phyloP scores from a whole-genome alignment of 2,888 invertebrate genomes.

The Buathra laborator region DNA sequence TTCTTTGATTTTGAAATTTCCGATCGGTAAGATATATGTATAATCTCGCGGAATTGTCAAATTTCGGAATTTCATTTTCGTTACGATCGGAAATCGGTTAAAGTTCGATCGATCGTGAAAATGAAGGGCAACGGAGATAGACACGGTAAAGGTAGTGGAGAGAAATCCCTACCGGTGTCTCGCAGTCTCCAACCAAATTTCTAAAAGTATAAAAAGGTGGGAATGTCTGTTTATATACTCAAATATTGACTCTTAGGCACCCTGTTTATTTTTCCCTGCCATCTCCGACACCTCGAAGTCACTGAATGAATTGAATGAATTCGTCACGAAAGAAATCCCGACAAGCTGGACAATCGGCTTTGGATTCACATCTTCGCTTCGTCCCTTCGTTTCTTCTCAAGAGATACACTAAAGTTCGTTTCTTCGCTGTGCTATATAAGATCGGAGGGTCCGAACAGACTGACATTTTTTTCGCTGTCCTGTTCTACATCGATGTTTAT shows the following conservation, averaged over 20 bases:
- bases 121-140: too few relatives aligned
- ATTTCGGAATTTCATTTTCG: too few relatives aligned
- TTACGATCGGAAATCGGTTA: too few relatives aligned
- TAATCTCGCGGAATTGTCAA: too few relatives aligned
- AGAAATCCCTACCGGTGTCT: slow-evolving; percentile 12
- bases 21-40: too few relatives aligned
- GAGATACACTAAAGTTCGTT: slow-evolving; percentile 1
- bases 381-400: slow-evolving; percentile 14
- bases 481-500: slow-evolving; percentile 48
- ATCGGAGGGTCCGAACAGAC: slow-evolving; percentile 21
- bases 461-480: background rate
- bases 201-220: slow-evolving; percentile 42
- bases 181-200: background rate
- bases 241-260: slow-evolving; percentile 62
- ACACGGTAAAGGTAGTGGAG: background rate
- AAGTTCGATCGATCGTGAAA: too few relatives aligned
- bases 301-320: slow-evolving; percentile 61
- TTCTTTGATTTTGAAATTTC: too few relatives aligned
- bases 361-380: slow-evolving; percentile 31
- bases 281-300: slow-evolving; percentile 11
- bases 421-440: slow-evolving; percentile 13
- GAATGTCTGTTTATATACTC: slow-evolving; percentile 45
- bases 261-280: slow-evolving; percentile 57
- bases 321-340: slow-evolving; percentile 51
- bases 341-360: slow-evolving; percentile 59